These are phyloP conservation scores for Pantherophis vulpinus DNA, from an alignment of 2,797 vertebrate genomes.

Conservation along the genomic window DNA sequence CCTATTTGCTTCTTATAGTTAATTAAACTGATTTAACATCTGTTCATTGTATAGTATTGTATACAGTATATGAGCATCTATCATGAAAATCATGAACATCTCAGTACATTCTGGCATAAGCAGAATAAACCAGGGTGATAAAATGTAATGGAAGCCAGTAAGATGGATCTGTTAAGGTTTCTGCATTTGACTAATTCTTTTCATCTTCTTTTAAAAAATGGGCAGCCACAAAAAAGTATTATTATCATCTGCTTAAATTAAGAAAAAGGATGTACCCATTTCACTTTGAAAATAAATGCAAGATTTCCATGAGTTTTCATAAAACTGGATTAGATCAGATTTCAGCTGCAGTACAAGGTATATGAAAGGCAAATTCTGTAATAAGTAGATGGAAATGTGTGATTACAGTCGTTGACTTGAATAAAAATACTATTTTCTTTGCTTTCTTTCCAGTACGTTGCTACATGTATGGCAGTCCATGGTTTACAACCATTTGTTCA, in stretches of 20 bases:
- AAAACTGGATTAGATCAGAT: not conserved
- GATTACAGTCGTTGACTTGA: not conserved
- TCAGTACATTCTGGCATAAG: not conserved
- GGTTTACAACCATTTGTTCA: not conserved
- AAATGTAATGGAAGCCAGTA: constrained; percentile 8
- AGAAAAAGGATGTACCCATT: constrained; percentile 8
- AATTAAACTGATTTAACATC: not conserved
- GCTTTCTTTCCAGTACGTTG: not conserved
- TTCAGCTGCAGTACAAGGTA: not conserved
- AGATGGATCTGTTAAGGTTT: not conserved
- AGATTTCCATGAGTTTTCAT: not conserved
- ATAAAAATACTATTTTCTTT: not conserved
- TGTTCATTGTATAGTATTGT: not conserved
- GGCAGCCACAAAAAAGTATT: not conserved
- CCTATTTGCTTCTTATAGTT: not conserved
- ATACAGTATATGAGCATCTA: not conserved
- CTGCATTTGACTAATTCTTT: not conserved
- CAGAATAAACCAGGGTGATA: not conserved
- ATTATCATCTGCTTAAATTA: not conserved
- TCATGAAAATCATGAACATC: not conserved
- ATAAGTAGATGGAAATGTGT: not conserved
- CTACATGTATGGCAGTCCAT: not conserved
- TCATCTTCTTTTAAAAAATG: not conserved
- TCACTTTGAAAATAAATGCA: not conserved
- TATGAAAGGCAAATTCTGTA: not conserved